Conservation (phyloP, 2,113 vertebrate genomes). For the Setophaga petechia region DNA sequence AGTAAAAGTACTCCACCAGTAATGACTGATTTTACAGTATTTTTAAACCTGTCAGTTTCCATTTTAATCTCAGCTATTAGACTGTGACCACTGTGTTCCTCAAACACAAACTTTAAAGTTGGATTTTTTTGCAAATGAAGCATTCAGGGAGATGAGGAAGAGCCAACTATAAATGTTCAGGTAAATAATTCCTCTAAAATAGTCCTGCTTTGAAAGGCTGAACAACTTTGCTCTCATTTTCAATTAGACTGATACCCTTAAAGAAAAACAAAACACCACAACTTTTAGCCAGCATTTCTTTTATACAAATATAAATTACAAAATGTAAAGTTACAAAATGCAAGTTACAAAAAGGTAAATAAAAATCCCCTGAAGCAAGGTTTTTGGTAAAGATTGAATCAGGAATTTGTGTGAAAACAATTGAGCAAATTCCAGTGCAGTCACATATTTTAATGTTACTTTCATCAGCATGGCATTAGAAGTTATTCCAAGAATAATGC, state of each 20-base stretch:
- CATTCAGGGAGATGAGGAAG: background rate
- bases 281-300: background rate
- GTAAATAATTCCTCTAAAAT: background rate
- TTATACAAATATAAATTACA: background rate
- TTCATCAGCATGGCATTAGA: background rate
- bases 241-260: background rate
- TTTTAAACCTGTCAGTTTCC: background rate
- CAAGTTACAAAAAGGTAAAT: background rate
- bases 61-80: background rate
- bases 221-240: background rate
- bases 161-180: background rate
- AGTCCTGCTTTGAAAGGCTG: background rate
- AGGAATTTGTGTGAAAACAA: background rate
- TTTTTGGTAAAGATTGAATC: background rate
- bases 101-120: background rate
- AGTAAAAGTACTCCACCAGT: background rate
- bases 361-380: background rate
- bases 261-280: background rate
- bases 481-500: background rate
- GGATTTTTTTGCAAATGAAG: background rate
- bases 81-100: background rate
- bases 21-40: background rate
- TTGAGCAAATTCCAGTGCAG: background rate
- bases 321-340: background rate
- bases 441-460: background rate